Percentiles rank a stretch among this genome's conserved stretches.
phyloP scores from a whole-genome alignment of 2,113 vertebrate genomes.

The Cynocephalus volans region DNA sequence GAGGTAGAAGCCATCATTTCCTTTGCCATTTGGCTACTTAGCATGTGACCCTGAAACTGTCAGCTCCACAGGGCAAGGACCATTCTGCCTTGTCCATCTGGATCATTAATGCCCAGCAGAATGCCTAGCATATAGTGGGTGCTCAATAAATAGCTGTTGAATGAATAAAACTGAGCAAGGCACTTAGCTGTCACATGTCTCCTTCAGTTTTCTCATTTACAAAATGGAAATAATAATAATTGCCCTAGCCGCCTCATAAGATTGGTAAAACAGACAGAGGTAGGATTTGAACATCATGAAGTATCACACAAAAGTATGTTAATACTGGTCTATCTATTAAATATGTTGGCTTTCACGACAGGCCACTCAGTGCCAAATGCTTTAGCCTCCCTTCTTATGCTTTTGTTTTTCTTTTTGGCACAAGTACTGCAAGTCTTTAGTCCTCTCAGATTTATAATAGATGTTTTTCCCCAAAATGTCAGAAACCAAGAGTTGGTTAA shows the following conservation, averaged over 20 bases:
- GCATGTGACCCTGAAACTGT: not conserved
- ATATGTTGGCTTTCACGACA: not conserved
- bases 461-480: not conserved
- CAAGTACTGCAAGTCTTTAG: not conserved
- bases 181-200: not conserved
- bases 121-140: not conserved
- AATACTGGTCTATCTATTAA: not conserved
- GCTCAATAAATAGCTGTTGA: not conserved
- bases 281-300: not conserved
- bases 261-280: not conserved
- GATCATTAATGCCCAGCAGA: not conserved
- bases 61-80: not conserved
- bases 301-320: not conserved
- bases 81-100: not conserved
- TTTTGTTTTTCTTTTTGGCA: conserved; percentile 4
- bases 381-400: not conserved
- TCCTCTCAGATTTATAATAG: conserved; percentile 20
- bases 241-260: not conserved
- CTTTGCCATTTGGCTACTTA: not conserved
- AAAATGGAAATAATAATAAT: not conserved
- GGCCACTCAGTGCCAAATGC: not conserved
- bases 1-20: not conserved
- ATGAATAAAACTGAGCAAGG: not conserved
- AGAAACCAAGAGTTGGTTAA: conserved; percentile 44
- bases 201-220: not conserved